Percentiles rank a stretch among this genome's conserved stretches.
Evolutionary conservation across 2,888 invertebrate species (phyloP).

Genomic region (Panopea generosa): DNA sequence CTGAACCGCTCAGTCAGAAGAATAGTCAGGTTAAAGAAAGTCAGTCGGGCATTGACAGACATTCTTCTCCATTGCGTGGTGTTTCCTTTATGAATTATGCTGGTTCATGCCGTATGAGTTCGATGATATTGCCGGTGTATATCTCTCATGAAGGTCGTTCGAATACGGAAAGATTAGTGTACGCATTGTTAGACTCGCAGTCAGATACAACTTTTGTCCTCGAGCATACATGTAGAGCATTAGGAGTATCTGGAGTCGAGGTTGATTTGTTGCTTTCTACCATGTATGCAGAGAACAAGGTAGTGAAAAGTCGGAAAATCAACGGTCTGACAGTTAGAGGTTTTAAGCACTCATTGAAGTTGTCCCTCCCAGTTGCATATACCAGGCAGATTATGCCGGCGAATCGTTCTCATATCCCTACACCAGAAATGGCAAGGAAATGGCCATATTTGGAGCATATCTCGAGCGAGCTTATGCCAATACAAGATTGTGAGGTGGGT

Average conservation of each 20-base stretch:
- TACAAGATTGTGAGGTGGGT: too few species aligned
- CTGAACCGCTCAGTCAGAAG: not conserved
- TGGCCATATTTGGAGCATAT: too few species aligned
- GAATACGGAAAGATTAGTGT: too few species aligned
- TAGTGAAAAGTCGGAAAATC: constrained; percentile 17
- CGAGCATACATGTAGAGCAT: constrained; percentile 28
- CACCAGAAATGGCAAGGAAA: constrained; percentile 39
- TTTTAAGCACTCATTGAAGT: constrained; percentile 15
- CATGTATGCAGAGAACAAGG: constrained; percentile 34
- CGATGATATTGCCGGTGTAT: constrained; percentile 51
- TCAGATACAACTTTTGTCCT: constrained; percentile 59
- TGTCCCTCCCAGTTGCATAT: constrained; percentile 52
- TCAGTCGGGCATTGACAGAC: too few species aligned
- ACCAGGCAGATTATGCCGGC: constrained; percentile 57
- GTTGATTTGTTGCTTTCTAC: constrained; percentile 49
- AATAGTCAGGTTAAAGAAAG: too few species aligned
- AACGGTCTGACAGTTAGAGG: constrained; percentile 46
- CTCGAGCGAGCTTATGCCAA: too few species aligned
- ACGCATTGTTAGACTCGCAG: constrained; percentile 59
- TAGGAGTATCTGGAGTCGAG: constrained; percentile 30
- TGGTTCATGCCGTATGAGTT: constrained; percentile 9
- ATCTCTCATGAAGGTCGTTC: constrained; percentile 49
- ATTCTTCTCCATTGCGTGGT: not conserved
- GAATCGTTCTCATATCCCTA: constrained; percentile 62
- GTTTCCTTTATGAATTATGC: not conserved